These are phyloP conservation scores for Papilio elwesi DNA, from an alignment of 2,888 invertebrate genomes.

Conservation along the genomic window DNA sequence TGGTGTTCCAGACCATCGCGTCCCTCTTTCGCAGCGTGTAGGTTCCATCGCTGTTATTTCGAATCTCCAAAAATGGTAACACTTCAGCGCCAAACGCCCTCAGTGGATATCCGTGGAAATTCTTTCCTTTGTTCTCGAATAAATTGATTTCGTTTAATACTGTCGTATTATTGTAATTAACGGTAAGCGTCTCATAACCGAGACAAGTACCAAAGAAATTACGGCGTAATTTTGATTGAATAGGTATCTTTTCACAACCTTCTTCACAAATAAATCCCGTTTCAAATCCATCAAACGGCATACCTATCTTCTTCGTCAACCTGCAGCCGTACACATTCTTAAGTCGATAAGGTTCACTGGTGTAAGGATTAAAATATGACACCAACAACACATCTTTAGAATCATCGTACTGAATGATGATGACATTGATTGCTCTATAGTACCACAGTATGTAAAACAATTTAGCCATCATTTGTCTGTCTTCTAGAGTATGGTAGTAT, in stretches of 20 bases:
- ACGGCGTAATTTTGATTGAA: constrained; percentile 56
- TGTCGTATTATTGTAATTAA: constrained; percentile 50
- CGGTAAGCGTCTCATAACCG: constrained; percentile 55
- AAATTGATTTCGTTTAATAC: constrained; percentile 48
- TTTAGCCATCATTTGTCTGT: constrained; percentile 53
- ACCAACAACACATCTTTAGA: constrained; percentile 49
- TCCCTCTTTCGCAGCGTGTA: constrained; percentile 62
- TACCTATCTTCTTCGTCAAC: constrained; percentile 59
- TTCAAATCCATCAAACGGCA: constrained; percentile 56
- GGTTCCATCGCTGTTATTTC: constrained; percentile 54
- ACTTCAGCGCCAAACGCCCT: constrained; percentile 57
- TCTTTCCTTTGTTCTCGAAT: constrained; percentile 64
- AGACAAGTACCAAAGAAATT: constrained; percentile 69
- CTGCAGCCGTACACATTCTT: constrained; percentile 63
- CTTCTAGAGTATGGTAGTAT: constrained; percentile 54
- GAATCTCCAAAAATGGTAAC: constrained; percentile 61
- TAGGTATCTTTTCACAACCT: constrained; percentile 62
- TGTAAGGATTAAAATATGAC: constrained; percentile 62
- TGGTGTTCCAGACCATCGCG: constrained; percentile 69
- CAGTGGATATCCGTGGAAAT: constrained; percentile 65
- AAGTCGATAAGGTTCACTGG: constrained; percentile 54
- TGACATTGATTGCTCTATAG: constrained; percentile 60
- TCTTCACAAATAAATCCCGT: constrained; percentile 62
- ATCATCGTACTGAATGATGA: constrained; percentile 62
- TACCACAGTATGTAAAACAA: constrained; percentile 70